Conservation (phyloP, 2,797 vertebrate genomes). For the Leptatherina wallacei region DNA sequence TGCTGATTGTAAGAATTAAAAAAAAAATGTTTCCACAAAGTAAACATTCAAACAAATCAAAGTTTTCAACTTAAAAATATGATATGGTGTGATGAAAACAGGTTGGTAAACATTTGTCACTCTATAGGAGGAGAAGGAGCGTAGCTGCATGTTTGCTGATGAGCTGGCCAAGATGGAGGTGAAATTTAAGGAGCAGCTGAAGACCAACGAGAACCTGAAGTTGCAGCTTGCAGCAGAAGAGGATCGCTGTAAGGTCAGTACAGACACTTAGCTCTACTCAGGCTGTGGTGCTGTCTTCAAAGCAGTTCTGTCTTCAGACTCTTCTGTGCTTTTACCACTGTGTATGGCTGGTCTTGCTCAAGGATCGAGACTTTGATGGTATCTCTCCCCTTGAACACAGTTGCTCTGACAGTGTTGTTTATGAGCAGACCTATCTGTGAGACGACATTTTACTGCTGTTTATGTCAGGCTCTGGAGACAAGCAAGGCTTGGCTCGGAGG, state of each 20-base stretch:
- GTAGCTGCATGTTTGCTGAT: conserved; percentile 91
- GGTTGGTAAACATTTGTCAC: conserved; percentile 3
- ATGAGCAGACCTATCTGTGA: conserved; percentile 72
- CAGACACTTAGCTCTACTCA: conserved; percentile 22
- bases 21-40: neutral
- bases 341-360: conserved; percentile 71
- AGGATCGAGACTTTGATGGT: conserved; percentile 68
- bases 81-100: neutral
- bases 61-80: neutral
- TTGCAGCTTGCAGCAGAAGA: conserved; percentile 90
- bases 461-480: conserved; percentile 78
- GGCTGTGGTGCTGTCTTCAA: conserved; percentile 29
- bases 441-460: conserved; percentile 84
- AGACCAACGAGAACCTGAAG: conserved; percentile 90
- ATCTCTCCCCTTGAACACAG: conserved; percentile 65
- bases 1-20: conserved; percentile 89
- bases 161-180: conserved; percentile 93
- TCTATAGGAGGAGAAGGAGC: conserved; percentile 92
- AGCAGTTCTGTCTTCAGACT: conserved; percentile 43
- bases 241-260: conserved; percentile 89
- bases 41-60: conserved; percentile 1
- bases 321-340: conserved; percentile 46
- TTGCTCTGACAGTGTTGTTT: conserved; percentile 78
- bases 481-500: conserved; percentile 62
- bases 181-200: conserved; percentile 95